Evolutionary conservation across 2,113 vertebrate species (phyloP).

Genomic region (Gopherus flavomarginatus): DNA sequence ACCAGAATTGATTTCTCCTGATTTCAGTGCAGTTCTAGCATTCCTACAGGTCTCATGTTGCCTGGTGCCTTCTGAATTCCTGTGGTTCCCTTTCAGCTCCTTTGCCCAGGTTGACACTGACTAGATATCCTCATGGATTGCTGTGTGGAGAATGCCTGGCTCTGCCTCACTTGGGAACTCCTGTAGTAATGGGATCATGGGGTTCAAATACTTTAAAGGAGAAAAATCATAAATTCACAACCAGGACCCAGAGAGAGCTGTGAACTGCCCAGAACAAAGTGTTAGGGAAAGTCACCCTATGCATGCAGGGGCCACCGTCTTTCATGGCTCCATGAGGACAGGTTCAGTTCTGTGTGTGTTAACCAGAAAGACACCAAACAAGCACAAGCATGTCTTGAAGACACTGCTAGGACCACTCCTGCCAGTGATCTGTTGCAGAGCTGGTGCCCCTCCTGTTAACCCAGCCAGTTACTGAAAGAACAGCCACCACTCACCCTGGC

Average conservation of each 20-base stretch:
- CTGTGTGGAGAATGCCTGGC: not conserved
- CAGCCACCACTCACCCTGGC: conserved; percentile 14
- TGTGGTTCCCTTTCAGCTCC: conserved; percentile 27
- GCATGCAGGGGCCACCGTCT: not conserved
- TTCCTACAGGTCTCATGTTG: conserved; percentile 49
- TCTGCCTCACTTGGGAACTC: not conserved
- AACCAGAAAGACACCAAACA: not conserved
- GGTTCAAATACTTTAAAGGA: not conserved
- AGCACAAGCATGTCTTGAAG: not conserved
- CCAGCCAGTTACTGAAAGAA: not conserved
- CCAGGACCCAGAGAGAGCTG: conserved; percentile 35
- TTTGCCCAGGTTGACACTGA: conserved; percentile 38
- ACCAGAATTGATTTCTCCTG: conserved; percentile 56
- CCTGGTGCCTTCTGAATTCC: conserved; percentile 33
- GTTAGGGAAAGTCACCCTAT: not conserved
- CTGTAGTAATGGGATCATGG: not conserved
- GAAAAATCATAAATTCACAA: not conserved
- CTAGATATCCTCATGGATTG: not conserved
- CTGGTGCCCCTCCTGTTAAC: conserved; percentile 23
- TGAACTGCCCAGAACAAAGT: conserved; percentile 31
- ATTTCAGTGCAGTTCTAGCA: conserved; percentile 44
- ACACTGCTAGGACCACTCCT: not conserved
- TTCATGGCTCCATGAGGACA: not conserved
- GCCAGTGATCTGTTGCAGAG: not conserved
- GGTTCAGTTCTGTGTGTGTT: not conserved